phyloP scores from a whole-genome alignment of 2,888 invertebrate genomes.

The Aspidiotus rigidus region DNA sequence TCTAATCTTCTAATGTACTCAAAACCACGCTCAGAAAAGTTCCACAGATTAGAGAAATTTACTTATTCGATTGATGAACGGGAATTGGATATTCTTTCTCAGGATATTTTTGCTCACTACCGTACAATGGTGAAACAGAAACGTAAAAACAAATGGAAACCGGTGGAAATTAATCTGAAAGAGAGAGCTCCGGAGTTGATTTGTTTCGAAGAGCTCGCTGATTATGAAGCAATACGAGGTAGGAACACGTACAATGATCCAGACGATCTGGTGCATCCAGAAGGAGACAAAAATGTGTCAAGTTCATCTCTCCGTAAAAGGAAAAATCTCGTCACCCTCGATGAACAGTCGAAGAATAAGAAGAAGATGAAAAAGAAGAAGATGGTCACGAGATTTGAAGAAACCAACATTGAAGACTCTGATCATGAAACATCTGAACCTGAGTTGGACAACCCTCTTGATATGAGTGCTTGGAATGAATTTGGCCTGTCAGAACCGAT shows the following conservation, averaged over 20 bases:
- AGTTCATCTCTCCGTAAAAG: background rate
- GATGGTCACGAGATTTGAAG: background rate
- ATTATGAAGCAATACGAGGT: slow-evolving; percentile 17
- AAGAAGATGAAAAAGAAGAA: slow-evolving; percentile 4
- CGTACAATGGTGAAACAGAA: background rate
- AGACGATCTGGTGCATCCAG: background rate
- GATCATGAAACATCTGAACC: background rate
- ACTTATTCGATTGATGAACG: too few relatives aligned
- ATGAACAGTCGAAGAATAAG: background rate
- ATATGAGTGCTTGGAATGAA: slow-evolving; percentile 20
- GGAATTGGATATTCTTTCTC: too few relatives aligned
- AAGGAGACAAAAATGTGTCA: background rate
- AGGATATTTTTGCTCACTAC: too few relatives aligned
- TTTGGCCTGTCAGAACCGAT: slow-evolving; percentile 16
- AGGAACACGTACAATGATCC: background rate
- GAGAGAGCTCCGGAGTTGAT: slow-evolving; percentile 10
- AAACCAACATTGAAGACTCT: background rate
- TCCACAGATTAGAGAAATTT: too few relatives aligned
- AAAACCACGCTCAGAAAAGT: too few relatives aligned
- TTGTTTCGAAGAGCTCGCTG: slow-evolving; percentile 19
- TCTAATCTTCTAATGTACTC: too few relatives aligned
- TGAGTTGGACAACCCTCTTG: background rate
- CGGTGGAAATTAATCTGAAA: background rate
- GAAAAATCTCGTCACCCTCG: background rate
- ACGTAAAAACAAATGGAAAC: background rate